A percentile compares a stretch with the other conserved stretches of the same genome.
phyloP scores from a whole-genome alignment of 2,113 vertebrate species.

The Limnothrissa miodon region DNA sequence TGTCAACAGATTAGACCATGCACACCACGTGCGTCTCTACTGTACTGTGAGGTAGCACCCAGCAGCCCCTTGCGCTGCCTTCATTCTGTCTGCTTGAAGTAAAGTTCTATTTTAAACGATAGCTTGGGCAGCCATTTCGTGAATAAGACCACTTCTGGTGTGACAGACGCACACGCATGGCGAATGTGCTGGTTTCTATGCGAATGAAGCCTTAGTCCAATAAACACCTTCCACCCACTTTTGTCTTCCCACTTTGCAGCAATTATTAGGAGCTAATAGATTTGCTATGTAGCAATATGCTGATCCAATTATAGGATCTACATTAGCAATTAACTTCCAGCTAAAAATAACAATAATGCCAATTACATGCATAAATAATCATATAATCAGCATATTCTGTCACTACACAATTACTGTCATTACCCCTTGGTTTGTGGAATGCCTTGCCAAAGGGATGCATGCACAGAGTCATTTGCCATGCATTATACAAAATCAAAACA shows the following conservation, averaged over 20 bases:
- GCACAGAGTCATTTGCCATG: conserved; percentile 66
- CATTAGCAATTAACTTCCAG: conserved; percentile 83
- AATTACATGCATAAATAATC: conserved; percentile 81
- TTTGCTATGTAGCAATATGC: conserved; percentile 78
- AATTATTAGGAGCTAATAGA: conserved; percentile 82
- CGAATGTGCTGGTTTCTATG: no score
- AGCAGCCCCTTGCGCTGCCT: no score
- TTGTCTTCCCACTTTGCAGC: conserved; percentile 76
- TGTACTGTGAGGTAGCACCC: no score
- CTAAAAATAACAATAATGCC: conserved; percentile 85
- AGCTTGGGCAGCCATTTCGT: no score
- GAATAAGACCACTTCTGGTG: no score
- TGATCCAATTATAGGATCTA: conserved; percentile 82
- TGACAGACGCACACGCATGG: no score
- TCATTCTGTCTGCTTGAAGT: no score
- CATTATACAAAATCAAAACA: conserved; percentile 45
- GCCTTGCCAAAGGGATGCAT: conserved; percentile 74
- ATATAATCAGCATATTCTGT: conserved; percentile 81
- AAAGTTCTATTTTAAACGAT: no score
- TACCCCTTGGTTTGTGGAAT: conserved; percentile 77
- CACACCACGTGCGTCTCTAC: no score
- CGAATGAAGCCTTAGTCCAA: no score
- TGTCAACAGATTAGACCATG: no score
- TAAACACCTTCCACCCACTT: conserved; percentile 78
- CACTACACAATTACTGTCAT: conserved; percentile 81